Base-by-base conservation (phyloP, 2,113 vertebrate species). In the Meriones unguiculatus region DNA sequence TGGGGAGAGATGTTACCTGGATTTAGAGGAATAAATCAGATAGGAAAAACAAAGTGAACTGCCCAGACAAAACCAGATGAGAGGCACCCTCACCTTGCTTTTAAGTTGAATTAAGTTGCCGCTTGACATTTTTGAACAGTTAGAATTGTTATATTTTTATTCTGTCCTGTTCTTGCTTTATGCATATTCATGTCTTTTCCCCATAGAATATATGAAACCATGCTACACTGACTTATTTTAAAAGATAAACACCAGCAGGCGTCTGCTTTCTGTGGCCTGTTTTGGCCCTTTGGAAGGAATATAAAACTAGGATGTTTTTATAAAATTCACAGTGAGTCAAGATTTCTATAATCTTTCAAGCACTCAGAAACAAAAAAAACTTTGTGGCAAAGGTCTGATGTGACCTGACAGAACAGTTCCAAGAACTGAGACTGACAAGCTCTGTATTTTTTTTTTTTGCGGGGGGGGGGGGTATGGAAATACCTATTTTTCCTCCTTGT, bases 241-340 rank as follows among this genome's bases (percentile, higher is more conserved):
- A 38, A 46, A 94, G 64, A 57, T 24, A 64, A 20, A 25, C 46
- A 32, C 11, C 7, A 24, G 12, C 30, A 90, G 57, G 10, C 15
- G 24, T 89, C 70, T 82, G 20, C 24, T 94, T 89, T 93, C 17
- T 22, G 7, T 93, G 41, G 28, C 64, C 46, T 67, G 59, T 85
- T 93, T 91, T 89, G 69, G 57, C 87, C 35, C 35, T 78, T 92
- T 75, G 54, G 64, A 87, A 93, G 41, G 93, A 95, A 78, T 41
- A 4, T 2, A 82, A 69, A 91, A n/a, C 20, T 70, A 9, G 59
- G 50, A 25, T 93, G 41, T 62, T 91, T 87, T 84, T 46, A 5
- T 59, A 91, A 30, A 93, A 82, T 92, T 86, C 52, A 77, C 20
- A 86, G n/a, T 25, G 22, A 3, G 57, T 35, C n/a, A 81, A 76